phyloP scores from a whole-genome alignment of 2,797 vertebrate genomes.

The Triplophysa yarkandensis region DNA sequence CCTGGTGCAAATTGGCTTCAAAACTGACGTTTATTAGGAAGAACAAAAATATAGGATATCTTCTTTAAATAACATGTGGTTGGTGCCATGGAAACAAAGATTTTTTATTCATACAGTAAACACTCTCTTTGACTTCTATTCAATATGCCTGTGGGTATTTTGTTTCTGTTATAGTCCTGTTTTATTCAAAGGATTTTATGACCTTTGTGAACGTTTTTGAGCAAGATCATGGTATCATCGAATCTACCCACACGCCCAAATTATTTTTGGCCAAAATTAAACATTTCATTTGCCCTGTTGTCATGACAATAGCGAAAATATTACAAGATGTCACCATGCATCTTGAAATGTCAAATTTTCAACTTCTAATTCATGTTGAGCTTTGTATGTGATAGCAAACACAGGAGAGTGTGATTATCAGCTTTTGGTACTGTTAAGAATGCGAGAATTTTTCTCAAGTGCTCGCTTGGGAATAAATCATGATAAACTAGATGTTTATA shows the following conservation, averaged over 20 bases:
- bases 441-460: slow-evolving; percentile 13
- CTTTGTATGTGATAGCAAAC: too few species aligned
- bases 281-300: slow-evolving; percentile 24
- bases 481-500: background rate
- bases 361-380: background rate
- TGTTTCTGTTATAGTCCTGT: slow-evolving; percentile 6
- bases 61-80: background rate
- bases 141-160: slow-evolving; percentile 17
- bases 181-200: slow-evolving; percentile 12
- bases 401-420: background rate
- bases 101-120: slow-evolving; percentile 13
- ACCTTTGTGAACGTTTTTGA: slow-evolving; percentile 1
- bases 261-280: slow-evolving; percentile 26
- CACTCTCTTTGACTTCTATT: slow-evolving; percentile 3
- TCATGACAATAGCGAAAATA: slow-evolving; percentile 43
- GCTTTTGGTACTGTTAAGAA: slow-evolving; percentile 4
- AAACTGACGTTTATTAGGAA: slow-evolving; percentile 8
- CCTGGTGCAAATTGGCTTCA: background rate
- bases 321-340: background rate
- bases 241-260: slow-evolving; percentile 24
- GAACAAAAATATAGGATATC: background rate
- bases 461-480: slow-evolving; percentile 7
- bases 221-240: slow-evolving; percentile 7
- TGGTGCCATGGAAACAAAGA: slow-evolving; percentile 37
- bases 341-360: background rate